Base-by-base conservation (phyloP, 2,888 invertebrate genomes). In the Galerucella pusilla region DNA sequence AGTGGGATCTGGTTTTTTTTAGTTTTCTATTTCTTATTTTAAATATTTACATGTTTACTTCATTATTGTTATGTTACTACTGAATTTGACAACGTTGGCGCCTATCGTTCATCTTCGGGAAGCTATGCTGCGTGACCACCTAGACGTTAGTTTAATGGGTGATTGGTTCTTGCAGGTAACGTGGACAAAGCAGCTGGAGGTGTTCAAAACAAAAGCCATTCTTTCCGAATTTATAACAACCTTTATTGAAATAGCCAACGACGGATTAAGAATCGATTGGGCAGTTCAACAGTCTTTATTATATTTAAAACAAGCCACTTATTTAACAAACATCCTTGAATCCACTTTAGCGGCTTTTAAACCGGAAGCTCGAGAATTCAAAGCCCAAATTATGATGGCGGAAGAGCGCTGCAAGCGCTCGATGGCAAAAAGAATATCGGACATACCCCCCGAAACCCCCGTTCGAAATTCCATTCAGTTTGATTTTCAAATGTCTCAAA, bases 191-290 rank as follows among this genome's bases (percentile, higher is more conserved):
- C 68, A 78, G 73, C 79, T 94, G 85, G 92, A 93, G 69, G 85
- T 89, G 3, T 89, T 91, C 77, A 90, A 93, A 71, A 89, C 91
- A 60, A 89, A 91, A 25, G 86, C 91, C 71, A 88, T 95, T 2
- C 85, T 95, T 0, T 91, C 92, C 82, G 91, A 93, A 82, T 93
- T 95, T 81, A 91, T 94, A 65, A 89, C 91, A 45, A 93, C 94
- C 82, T 93, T 94, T 81, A 90, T 94, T 52, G 90, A 91, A 71
- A 93, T 95, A 90, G 92, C 93, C 1, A 90, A 91, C 72, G 90
- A 90, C 69, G 92, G 93, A 77, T 90, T 91, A 16, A 90, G 90
- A 77, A 91, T 92, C 74, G 90, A 91, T 12, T 90, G 92, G 0
- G 87, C 89, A 16, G 88, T 90, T 73, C 42, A 60, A 9, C 92